Evolutionary conservation across 2,113 vertebrate species (phyloP).

Genomic region (Pseudopodoces humilis): DNA sequence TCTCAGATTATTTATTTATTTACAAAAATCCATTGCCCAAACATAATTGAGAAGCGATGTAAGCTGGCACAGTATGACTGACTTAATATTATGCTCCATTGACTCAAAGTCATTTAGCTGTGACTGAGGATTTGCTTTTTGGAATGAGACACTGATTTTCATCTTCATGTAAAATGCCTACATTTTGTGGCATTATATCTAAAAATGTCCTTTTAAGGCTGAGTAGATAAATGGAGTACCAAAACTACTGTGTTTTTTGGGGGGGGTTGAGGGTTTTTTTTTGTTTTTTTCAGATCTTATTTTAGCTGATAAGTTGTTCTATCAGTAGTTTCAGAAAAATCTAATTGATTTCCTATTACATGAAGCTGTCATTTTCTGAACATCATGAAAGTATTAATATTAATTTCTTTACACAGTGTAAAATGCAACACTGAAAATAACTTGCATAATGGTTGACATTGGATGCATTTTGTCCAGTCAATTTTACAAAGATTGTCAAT

Average conservation of each 20-base stretch:
- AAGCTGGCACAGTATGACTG: background rate
- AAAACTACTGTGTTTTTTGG: background rate
- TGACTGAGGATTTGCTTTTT: slow-evolving; percentile 9
- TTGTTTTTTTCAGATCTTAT: background rate
- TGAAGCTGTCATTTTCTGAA: background rate
- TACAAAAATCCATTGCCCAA: background rate
- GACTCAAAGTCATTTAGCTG: background rate
- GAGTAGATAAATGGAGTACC: background rate
- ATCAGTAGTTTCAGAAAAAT: background rate
- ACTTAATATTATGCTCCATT: background rate
- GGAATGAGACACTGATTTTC: background rate
- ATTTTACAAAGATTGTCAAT: background rate
- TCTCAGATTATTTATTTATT: background rate
- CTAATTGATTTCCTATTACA: background rate
- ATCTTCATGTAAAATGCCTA: background rate
- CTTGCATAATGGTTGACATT: background rate
- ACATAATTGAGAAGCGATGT: background rate
- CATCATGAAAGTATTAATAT: background rate
- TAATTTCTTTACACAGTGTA: background rate
- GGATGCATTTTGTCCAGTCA: background rate
- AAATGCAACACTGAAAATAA: background rate
- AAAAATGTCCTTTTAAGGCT: background rate
- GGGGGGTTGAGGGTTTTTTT: background rate
- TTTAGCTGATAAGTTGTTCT: background rate
- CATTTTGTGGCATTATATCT: background rate